These are phyloP conservation scores for Gymnosoma rotundatum DNA, from an alignment of 2,888 invertebrate species.

Conservation along the genomic window DNA sequence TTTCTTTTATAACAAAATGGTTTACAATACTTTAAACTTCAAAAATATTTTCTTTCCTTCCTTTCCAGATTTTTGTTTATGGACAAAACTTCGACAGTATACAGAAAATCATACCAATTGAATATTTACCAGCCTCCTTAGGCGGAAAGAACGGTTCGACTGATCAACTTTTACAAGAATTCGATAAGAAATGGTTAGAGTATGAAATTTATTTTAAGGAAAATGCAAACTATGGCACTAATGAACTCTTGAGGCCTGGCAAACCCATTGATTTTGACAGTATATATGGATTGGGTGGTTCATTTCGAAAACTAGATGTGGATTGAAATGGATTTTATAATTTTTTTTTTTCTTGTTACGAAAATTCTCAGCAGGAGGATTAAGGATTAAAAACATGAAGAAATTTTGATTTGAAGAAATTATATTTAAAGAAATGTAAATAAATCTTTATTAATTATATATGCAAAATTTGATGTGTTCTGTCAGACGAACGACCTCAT, in stretches of 20 bases:
- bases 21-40: too few relatives aligned
- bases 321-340: slow-evolving; percentile 71
- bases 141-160: slow-evolving; percentile 83
- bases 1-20: too few relatives aligned
- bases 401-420: too few relatives aligned
- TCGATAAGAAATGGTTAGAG: slow-evolving; percentile 72
- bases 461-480: too few relatives aligned
- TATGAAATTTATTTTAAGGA: slow-evolving; percentile 76
- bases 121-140: slow-evolving; percentile 85
- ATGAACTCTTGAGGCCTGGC: slow-evolving; percentile 75
- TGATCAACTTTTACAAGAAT: slow-evolving; percentile 73
- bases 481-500: too few relatives aligned
- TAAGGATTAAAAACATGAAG: too few relatives aligned
- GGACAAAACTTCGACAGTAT: slow-evolving; percentile 82
- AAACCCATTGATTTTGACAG: slow-evolving; percentile 74
- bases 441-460: too few relatives aligned
- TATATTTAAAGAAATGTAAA: too few relatives aligned
- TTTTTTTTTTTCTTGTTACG: too few relatives aligned
- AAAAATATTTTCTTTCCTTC: neutral
- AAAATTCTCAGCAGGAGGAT: too few relatives aligned
- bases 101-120: slow-evolving; percentile 83
- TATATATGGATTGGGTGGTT: slow-evolving; percentile 76
- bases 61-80: slow-evolving; percentile 83
- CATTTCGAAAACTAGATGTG: slow-evolving; percentile 76
- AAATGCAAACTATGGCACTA: slow-evolving; percentile 75